These are phyloP conservation scores for Heliconius congener DNA, from an alignment of 1,140 invertebrate species.

Conservation along the genomic window DNA sequence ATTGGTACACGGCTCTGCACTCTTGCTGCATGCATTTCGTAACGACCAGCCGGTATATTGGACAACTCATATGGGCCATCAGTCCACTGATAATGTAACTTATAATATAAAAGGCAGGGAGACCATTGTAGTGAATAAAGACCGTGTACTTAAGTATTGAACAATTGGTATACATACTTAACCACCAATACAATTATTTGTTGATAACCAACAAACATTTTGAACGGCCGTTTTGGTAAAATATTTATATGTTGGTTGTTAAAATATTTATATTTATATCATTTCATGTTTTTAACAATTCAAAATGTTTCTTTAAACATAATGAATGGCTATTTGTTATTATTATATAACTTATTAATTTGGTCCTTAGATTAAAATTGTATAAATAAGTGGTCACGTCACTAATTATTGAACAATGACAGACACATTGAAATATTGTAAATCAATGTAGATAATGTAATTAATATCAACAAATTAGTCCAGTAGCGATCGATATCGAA, in stretches of 20 bases:
- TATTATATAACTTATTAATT: not conserved
- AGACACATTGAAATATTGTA: not conserved
- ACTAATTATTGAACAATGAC: not conserved
- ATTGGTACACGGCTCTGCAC: slow-evolving; percentile 49
- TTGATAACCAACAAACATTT: not conserved
- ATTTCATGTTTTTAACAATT: no score
- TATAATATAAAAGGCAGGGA: not conserved
- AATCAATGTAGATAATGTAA: not conserved
- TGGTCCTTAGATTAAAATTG: not conserved
- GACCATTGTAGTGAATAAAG: not conserved
- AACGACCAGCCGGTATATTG: slow-evolving; percentile 20
- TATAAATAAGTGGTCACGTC: not conserved
- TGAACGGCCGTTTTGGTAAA: no score
- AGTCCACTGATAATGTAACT: not conserved
- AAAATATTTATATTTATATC: no score
- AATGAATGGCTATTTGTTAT: no score
- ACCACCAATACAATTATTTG: not conserved
- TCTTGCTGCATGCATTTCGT: slow-evolving; percentile 44
- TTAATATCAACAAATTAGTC: slow-evolving; percentile 21
- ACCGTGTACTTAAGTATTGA: not conserved
- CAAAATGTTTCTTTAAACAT: no score
- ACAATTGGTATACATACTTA: not conserved
- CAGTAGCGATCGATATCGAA: slow-evolving; percentile 17
- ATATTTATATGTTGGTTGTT: no score
- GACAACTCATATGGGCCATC: not conserved